phyloP scores from a whole-genome alignment of 2,888 invertebrate species.

The Calameuta pallipes region DNA sequence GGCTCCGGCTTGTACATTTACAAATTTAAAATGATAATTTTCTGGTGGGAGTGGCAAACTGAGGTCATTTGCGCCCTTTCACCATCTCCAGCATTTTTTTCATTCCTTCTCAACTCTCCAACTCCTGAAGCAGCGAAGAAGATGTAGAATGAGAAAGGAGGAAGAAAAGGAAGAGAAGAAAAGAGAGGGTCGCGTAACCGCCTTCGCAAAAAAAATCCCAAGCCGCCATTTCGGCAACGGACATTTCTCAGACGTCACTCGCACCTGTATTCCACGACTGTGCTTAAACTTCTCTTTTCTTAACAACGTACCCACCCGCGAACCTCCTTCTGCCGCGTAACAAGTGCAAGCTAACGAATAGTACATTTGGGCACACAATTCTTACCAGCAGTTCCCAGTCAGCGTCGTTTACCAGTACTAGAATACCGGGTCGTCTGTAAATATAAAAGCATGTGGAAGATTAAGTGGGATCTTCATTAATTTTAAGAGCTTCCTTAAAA shows the following conservation, averaged over 20 bases:
- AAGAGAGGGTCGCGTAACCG: slow-evolving; percentile 4
- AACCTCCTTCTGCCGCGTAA: not conserved
- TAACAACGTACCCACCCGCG: not conserved
- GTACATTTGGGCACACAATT: not conserved
- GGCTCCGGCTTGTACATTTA: slow-evolving; percentile 49
- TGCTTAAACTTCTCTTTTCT: slow-evolving; percentile 2
- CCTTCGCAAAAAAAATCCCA: slow-evolving; percentile 31
- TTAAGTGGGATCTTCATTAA: not conserved
- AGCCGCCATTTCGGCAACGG: slow-evolving; percentile 23
- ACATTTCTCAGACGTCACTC: slow-evolving; percentile 46
- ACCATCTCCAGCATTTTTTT: slow-evolving; percentile 21
- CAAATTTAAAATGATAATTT: slow-evolving; percentile 59
- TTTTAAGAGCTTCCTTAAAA: not conserved
- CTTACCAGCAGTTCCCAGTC: slow-evolving; percentile 93
- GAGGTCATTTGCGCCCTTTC: slow-evolving; percentile 50
- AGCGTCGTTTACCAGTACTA: slow-evolving; percentile 93
- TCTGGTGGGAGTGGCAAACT: slow-evolving; percentile 44
- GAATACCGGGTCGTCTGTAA: slow-evolving; percentile 85
- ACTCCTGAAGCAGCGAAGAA: slow-evolving; percentile 1
- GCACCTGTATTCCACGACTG: slow-evolving; percentile 30
- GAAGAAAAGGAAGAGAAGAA: not conserved
- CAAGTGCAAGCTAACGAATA: not conserved
- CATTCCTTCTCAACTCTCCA: slow-evolving; percentile 6
- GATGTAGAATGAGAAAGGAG: not conserved
- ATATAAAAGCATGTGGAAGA: slow-evolving; percentile 50